Percentiles rank a stretch among this genome's conserved stretches.
These are phyloP conservation scores for Cochlearius cochlearius DNA, from an alignment of 2,113 vertebrate genomes.

Conservation along the genomic window DNA sequence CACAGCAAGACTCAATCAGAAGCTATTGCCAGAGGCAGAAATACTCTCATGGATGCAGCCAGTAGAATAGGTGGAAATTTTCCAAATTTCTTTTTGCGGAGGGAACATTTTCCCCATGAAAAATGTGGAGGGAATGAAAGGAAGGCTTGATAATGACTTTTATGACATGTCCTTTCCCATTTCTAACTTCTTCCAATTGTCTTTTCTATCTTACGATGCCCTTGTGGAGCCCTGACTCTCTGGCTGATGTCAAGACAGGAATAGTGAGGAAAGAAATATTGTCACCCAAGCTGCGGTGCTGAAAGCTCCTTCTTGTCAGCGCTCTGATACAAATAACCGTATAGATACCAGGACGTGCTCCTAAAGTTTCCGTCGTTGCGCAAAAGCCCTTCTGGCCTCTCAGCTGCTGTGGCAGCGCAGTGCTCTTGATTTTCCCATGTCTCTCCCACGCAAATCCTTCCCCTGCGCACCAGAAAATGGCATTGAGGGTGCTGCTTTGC, in stretches of 20 bases:
- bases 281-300: conserved; percentile 23
- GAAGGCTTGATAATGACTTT: conserved; percentile 37
- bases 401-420: background rate
- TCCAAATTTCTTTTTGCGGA: conserved; percentile 45
- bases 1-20: conserved; percentile 29
- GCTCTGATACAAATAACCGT: conserved; percentile 19
- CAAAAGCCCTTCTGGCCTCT: conserved; percentile 9
- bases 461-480: background rate
- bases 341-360: conserved; percentile 31
- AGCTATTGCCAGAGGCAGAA: conserved; percentile 64
- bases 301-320: conserved; percentile 51
- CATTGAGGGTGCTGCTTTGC: background rate
- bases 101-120: conserved; percentile 34
- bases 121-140: conserved; percentile 23
- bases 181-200: conserved; percentile 14
- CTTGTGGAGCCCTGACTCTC: background rate
- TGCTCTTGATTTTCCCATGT: background rate
- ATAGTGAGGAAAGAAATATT: conserved; percentile 46
- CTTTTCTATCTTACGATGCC: conserved; percentile 8
- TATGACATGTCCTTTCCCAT: background rate
- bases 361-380: background rate
- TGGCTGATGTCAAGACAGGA: conserved; percentile 34
- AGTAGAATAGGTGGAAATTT: conserved; percentile 59
- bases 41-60: conserved; percentile 41
- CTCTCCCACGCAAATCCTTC: background rate